Evolutionary conservation across 2,888 invertebrate species (phyloP), one percentile per base, ranked within the genome.

Genomic region (Tetragonula carbonaria): DNA sequence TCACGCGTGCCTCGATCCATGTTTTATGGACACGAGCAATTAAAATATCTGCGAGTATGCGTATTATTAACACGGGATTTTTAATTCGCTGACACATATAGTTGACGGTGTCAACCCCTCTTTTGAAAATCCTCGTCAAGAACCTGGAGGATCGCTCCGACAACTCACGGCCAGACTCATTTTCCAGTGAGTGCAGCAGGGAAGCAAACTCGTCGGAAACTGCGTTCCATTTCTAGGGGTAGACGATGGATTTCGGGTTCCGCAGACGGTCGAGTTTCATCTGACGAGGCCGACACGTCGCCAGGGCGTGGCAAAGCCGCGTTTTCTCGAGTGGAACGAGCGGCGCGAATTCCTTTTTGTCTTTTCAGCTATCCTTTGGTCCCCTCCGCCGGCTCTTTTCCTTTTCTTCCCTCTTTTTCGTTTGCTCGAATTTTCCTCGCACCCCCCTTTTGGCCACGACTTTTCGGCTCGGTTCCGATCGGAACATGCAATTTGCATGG

Each of bases 291-390:
- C 86, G 88, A 84, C 84, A 75, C 83, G 93, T 90, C 93, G 93
- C 93, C 93, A 90, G 92, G 93, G 93, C 93, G 93, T 93, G 93
- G 93, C 91, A 66, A 51, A 66, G 82, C 84, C 82, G 82, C 83
- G 88, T 78, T 85, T 28, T 85, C 68, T 75, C 68, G 74, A 79
- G 72, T 71, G 78, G 87, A 89, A 83, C 87, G 89, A 89, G 90
- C 91, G 91, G 90, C 91, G 92, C 92, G 88, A 92, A 92, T 92
- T 85, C 90, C 88, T 90, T 89, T 91, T 92, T 84, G 90, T 92
- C 90, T 91, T 62, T 85, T 82, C 70, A n/a, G 78, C 55, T 80
- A 62, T 83, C 84, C 87, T 81, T 73, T 62, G 33, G 16, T n/a
- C 70, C n/a, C 50, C 50, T 53, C n/a, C 21, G n/a, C 8, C 71